Conservation (phyloP, 2,797 vertebrate species). For the Manis pentadactyla region DNA sequence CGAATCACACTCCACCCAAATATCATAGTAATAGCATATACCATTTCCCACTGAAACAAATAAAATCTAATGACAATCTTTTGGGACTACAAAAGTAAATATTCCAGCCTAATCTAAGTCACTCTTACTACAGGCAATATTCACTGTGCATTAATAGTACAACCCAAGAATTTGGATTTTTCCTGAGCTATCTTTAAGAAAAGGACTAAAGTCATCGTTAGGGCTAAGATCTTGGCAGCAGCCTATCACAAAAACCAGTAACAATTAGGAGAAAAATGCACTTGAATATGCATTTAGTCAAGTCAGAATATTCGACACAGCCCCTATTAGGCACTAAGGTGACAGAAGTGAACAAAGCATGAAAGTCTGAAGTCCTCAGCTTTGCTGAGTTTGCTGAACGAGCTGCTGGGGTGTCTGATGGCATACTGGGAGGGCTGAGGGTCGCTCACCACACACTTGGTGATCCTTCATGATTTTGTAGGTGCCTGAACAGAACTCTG, state of each 20-base stretch:
- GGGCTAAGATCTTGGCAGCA: neutral
- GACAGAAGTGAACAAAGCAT: neutral
- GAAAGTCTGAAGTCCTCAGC: neutral
- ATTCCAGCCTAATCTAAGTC: neutral
- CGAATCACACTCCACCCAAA: neutral
- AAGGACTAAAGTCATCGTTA: neutral
- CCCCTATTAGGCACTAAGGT: neutral
- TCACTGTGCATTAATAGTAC: neutral
- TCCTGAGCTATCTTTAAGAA: slow-evolving; percentile 1
- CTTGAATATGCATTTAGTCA: neutral
- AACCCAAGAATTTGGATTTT: neutral
- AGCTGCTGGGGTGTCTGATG: neutral
- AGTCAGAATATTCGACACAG: neutral
- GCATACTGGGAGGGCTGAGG: neutral
- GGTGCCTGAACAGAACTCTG: neutral
- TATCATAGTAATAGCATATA: neutral
- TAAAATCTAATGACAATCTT: neutral
- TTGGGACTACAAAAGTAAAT: neutral
- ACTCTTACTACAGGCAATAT: neutral
- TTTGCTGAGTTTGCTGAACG: neutral
- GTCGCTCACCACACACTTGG: neutral
- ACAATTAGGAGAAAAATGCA: neutral
- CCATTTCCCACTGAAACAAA: neutral
- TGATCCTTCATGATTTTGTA: neutral
- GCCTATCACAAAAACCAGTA: neutral